A percentile compares a stretch with the other conserved stretches of the same genome.
These are phyloP conservation scores for Matsumyia berberina DNA, from an alignment of 2,888 invertebrate genomes.

Conservation along the genomic window DNA sequence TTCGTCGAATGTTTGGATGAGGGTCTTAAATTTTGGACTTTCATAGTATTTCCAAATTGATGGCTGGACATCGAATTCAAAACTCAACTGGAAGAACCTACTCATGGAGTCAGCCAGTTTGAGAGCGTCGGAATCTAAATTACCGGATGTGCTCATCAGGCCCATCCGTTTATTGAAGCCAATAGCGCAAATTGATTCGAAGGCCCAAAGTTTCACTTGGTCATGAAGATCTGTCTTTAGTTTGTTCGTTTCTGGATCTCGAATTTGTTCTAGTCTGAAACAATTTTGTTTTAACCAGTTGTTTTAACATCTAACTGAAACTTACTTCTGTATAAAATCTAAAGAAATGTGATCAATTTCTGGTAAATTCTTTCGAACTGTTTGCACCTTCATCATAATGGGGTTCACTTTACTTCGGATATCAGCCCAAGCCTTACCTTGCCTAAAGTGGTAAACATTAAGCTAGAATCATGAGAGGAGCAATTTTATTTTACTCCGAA, in stretches of 20 bases:
- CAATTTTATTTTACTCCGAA: slow-evolving; percentile 79
- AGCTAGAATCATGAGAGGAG: background rate
- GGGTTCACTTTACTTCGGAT: slow-evolving; percentile 86
- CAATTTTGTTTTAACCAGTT: background rate
- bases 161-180: slow-evolving; percentile 82
- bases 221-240: slow-evolving; percentile 84
- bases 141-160: slow-evolving; percentile 75
- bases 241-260: slow-evolving; percentile 77
- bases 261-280: slow-evolving; percentile 78
- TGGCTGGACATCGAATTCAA: slow-evolving; percentile 81
- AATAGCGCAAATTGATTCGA: slow-evolving; percentile 85
- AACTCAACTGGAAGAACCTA: slow-evolving; percentile 79
- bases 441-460: slow-evolving; percentile 82
- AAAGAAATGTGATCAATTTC: slow-evolving; percentile 80
- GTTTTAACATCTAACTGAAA: background rate
- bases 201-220: slow-evolving; percentile 86
- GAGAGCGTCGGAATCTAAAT: slow-evolving; percentile 78
- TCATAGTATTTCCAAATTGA: slow-evolving; percentile 81
- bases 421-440: slow-evolving; percentile 88
- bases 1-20: slow-evolving; percentile 80
- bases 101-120: slow-evolving; percentile 78
- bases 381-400: slow-evolving; percentile 81
- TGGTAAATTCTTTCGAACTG: slow-evolving; percentile 79
- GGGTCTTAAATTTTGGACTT: slow-evolving; percentile 80
- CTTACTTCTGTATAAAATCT: slow-evolving; percentile 80